Evolutionary conservation across 2,888 invertebrate species (phyloP), one percentile per base, ranked within the genome.

Genomic region (Bembecia ichneumoniformis): DNA sequence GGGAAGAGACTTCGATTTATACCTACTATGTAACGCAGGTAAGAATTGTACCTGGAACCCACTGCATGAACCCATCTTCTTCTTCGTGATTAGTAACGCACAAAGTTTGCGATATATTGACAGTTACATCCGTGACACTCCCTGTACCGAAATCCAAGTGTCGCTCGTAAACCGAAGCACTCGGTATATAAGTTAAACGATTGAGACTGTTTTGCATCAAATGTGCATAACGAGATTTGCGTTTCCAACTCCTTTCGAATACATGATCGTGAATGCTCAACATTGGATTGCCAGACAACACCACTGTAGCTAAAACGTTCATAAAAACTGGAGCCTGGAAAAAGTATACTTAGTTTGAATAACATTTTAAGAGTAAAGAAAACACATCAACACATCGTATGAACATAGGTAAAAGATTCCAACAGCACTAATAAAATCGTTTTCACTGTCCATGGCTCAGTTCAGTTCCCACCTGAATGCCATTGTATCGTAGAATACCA

Each of bases 151-250:
- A 87, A 55, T 87, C 84, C 43, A 87, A 61, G 51, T 77, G 82
- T 53, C 77, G 71, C 40, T 80, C 81, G 55, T 70, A 86, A 0
- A 81, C 82, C 0, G 87, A 82, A 0, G 84, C 86, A 3, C 78
- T 58, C 0, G 87, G 87, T 56, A 87, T 71, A 49, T 76, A 68
- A 11, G 56, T 61, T 47, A 87, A 60, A 40, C 76, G 66, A 40
- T 74, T 81, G 0, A 87, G 62, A 52, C 82, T 82, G 53, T 87
- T 86, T 58, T 86, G 82, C 84, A 87, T 83, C 1, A 84, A 60
- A 53, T 81, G 80, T 3, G 67, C 55, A n/a, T 51, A 72, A 14
- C 74, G 73, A 52, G 68, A 66, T 52, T 74, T 78, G 4, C 63
- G 64, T 54, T 71, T 77, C 68, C 69, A 77, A 53, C 60, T 65